Evolutionary conservation across 2,797 vertebrate genomes (phyloP), one percentile per base, ranked within the genome.

Genomic region (Fistularia commersonii): DNA sequence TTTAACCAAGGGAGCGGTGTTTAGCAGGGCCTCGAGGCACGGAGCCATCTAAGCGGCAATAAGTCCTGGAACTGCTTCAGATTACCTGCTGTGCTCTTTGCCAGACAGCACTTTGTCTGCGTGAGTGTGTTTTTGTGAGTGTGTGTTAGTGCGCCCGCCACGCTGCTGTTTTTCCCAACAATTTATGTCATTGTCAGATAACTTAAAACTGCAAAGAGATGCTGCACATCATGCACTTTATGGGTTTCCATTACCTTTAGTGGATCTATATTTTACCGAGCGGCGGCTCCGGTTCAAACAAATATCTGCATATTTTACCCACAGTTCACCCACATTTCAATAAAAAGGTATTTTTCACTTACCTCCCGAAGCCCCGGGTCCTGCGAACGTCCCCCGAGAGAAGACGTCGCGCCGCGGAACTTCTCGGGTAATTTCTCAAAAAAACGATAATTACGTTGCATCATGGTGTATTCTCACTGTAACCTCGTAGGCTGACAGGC

Each of bases 1-100:
- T 87, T 85, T 74, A 82, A 87, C 84, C 62, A 64, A 81, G 74
- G 77, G 74, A 90, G 84, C 82, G 77, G 73, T 80, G 79, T 91
- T 92, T 89, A 89, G 88, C 75, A 60, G 87, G 81, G 87, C 89
- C 87, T 74, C 39, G 62, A 84, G 89, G 83, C 84, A 86, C 53
- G 59, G 72, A 80, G 81, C 64, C 88, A 88, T 88, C 89, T 81
- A 85, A 90, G 88, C 79, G 79, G 77, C 82, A 75, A 45, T 73
- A 89, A 80, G 64, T 78, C 79, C 78, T 90, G 88, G 88, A 88
- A 59, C 71, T 73, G 82, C 75, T 90, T 87, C 87, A 89, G 75
- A 74, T 71, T 88, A 90, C 89, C 89, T 90, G 79, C 73, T 78
- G 72, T 83, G 85, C 67, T 80, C 50, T 56, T 47, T 63, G 57